These are phyloP conservation scores for Isurus oxyrinchus DNA, from an alignment of 2,113 vertebrate species.

Conservation along the genomic window DNA sequence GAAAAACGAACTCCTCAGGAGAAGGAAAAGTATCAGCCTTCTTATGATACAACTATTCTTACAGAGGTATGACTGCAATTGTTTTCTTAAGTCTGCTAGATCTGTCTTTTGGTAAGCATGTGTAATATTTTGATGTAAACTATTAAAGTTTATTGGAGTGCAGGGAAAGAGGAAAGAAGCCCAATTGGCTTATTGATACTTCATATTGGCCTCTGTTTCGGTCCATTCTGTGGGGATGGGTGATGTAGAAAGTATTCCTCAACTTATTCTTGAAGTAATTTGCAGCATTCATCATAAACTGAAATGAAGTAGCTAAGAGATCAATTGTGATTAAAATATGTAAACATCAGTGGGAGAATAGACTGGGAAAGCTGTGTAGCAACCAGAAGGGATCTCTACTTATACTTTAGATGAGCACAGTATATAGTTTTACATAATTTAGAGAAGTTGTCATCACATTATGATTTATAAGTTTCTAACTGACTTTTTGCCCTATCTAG, in stretches of 20 bases:
- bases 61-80: constrained; percentile 69
- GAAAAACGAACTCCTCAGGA: constrained; percentile 91
- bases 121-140: background rate
- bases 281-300: background rate
- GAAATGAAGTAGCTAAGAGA: background rate
- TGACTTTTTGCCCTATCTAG: constrained; percentile 52
- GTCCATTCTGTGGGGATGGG: rapidly evolving
- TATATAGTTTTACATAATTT: background rate
- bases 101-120: background rate
- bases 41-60: constrained; percentile 93
- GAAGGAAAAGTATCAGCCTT: constrained; percentile 96
- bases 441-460: background rate
- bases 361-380: background rate
- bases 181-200: background rate
- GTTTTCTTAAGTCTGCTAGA: background rate
- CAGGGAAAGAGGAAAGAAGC: background rate
- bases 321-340: background rate
- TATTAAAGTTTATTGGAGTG: background rate
- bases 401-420: background rate
- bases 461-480: background rate
- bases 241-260: rapidly evolving
- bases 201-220: rapidly evolving
- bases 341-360: background rate
- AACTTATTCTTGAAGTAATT: background rate
- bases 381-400: background rate